phyloP scores from a whole-genome alignment of 2,888 invertebrate genomes.

The Lycaena phlaeas region DNA sequence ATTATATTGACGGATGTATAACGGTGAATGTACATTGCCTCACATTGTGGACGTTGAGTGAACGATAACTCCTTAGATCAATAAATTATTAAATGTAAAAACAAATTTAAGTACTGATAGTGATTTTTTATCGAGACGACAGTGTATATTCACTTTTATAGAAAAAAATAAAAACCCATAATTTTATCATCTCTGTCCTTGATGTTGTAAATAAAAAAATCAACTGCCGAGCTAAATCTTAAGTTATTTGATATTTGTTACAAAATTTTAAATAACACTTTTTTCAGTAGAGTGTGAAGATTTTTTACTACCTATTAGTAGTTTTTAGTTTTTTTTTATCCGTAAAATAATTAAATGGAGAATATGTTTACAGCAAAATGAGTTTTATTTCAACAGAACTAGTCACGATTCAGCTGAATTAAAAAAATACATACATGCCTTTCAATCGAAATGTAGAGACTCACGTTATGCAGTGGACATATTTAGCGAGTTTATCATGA shows the following conservation, averaged over 20 bases:
- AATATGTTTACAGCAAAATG: slow-evolving; percentile 42
- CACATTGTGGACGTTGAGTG: background rate
- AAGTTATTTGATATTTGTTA: slow-evolving; percentile 30
- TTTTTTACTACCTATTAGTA: slow-evolving; percentile 48
- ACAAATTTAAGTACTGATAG: no score
- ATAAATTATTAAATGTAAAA: no score
- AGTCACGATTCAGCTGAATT: no score
- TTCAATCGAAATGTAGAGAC: no score
- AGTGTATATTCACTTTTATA: slow-evolving; percentile 2
- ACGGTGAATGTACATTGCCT: background rate
- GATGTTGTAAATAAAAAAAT: slow-evolving; percentile 15
- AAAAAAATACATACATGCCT: no score
- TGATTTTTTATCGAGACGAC: background rate
- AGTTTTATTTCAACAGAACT: no score
- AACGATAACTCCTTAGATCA: no score
- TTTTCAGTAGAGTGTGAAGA: slow-evolving; percentile 34
- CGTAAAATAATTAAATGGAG: slow-evolving; percentile 45
- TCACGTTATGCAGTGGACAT: no score
- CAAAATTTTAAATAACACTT: slow-evolving; percentile 32
- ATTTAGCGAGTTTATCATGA: no score
- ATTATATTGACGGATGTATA: background rate
- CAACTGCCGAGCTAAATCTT: slow-evolving; percentile 27
- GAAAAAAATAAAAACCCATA: background rate
- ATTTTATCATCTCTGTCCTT: slow-evolving; percentile 1
- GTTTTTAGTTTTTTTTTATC: slow-evolving; percentile 65